Conservation (phyloP, 2,888 invertebrate species). For the Nowickia ferox region DNA sequence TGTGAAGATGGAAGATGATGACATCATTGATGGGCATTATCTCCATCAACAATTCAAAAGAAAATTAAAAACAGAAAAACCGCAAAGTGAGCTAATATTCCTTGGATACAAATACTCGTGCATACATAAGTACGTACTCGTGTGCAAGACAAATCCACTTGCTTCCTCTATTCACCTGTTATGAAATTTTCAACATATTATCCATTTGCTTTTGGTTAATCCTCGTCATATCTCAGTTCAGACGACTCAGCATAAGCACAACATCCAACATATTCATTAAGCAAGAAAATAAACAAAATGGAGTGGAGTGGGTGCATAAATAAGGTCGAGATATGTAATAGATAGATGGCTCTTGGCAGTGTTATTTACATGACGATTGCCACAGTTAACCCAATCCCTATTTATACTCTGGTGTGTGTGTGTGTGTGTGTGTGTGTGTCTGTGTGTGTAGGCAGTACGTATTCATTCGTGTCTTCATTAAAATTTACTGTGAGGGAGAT, state of each 20-base stretch:
- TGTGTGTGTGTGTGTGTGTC: background rate
- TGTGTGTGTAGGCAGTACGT: background rate
- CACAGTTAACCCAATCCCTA: conserved; percentile 12
- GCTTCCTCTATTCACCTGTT: conserved; percentile 40
- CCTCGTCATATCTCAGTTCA: conserved; percentile 39
- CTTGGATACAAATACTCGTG: conserved; percentile 24
- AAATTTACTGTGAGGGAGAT: conserved; percentile 35
- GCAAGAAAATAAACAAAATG: background rate
- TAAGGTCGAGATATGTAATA: background rate
- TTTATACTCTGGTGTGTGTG: background rate
- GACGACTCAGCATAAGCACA: conserved; percentile 57
- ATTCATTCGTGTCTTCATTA: conserved; percentile 25
- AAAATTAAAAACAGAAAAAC: conserved; percentile 42
- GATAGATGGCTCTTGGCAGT: conserved; percentile 45
- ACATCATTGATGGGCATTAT: conserved; percentile 64
- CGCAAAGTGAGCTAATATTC: conserved; percentile 58
- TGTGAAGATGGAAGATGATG: conserved; percentile 51
- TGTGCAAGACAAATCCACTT: conserved; percentile 21
- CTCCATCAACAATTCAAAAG: conserved; percentile 46
- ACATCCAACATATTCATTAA: background rate
- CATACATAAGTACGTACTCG: conserved; percentile 14
- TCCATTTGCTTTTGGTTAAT: conserved; percentile 57
- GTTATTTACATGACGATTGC: conserved; percentile 3
- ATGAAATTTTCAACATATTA: conserved; percentile 52
- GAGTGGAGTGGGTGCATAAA: background rate